Evolutionary conservation across 2,113 vertebrate genomes (phyloP), one percentile per base, ranked within the genome.

Genomic region (Mus pahari): DNA sequence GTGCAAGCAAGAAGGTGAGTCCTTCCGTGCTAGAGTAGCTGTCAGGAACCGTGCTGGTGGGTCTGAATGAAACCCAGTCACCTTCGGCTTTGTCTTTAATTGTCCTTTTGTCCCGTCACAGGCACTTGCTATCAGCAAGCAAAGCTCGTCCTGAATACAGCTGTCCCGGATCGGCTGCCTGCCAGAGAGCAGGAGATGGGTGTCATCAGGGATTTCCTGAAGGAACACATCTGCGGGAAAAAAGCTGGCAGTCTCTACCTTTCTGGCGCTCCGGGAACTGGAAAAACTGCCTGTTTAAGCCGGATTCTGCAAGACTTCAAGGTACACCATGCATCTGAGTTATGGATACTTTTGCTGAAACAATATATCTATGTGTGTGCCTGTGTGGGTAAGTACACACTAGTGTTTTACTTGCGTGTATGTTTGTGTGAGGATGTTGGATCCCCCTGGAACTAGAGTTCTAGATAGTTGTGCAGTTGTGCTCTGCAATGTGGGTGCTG

Each of bases 261-360:
- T 96, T 99, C 99, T 0, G 99, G 99, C 36, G 98, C 99, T 0
- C 99, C 99, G 0, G 99, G 99, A 2, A 99, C 99, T 0, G 99
- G 99, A 50, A 99, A 99, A 98, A 99, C 99, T 0, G 99, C 99
- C 68, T 99, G 99, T 74, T 91, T 99, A 95, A 99, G 98, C 98
- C 98, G 99, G 2, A 98, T 99, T 48, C 98, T 99, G 90, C 98
- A 99, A 1, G 99, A 99, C 92, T 98, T 99, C 97, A 97, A 99
- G 99, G 99, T 99, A 96, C 2, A 16, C 39, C 10, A 71, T 82
- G 36, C 70, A 22, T 82, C 79, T 74, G 42, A 92, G 75, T 77
- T 71, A 71, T 20, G 17, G 58, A 62, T 91, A 50, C 60, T 81
- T 26, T 96, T 97, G 90, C 66, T 90, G 68, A 92, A 95, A 86